Evolutionary conservation across 2,113 vertebrate species (phyloP), one percentile per base, ranked within the genome.

Genomic region (Ptilorrhoa leucosticta): DNA sequence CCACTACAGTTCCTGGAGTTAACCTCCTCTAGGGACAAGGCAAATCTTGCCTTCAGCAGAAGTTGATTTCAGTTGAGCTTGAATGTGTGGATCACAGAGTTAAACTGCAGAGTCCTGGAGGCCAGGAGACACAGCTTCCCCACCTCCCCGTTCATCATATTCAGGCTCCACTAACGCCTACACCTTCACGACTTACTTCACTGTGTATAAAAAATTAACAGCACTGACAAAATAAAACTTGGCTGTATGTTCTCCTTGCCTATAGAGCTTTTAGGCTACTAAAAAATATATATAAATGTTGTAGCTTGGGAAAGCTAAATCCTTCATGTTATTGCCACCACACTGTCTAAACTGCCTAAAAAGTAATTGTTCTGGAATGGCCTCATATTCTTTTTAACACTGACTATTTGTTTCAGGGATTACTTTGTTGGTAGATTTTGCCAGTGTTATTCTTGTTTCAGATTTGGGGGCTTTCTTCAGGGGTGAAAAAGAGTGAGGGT

Each of bases 341-440:
- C 53, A n/a, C 39, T 88, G 68, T 94, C 91, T 90, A 95, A 90
- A 93, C 78, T 90, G 64, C 23, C 48, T 96, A 86, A 94, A 91
- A 88, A 92, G 28, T 65, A 61, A 44, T 51, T 86, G 40, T 80
- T 93, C 88, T 86, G 39, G 20, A 71, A 77, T 68, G 68, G 66
- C 33, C 78, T 94, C 56, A 68, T 91, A 71, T 68, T 91, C 65
- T 77, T 91, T 96, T 86, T 87, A 91, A 90, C 51, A 61, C 54
- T 60, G 92, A 56, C 83, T 85, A 47, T 89, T 96, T 91, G 39
- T 94, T 89, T 90, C 79, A 79, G 58, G 35, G 35, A 73, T 91
- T 86, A 70, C 44, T 93, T 88, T 89, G 50, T 87, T 92, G 61
- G 40, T 91, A 90, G 75, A 48, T 48, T 87, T 47, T 86, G 68